Conservation (phyloP, 2,888 invertebrate genomes). For the Ariolimax columbianus region DNA sequence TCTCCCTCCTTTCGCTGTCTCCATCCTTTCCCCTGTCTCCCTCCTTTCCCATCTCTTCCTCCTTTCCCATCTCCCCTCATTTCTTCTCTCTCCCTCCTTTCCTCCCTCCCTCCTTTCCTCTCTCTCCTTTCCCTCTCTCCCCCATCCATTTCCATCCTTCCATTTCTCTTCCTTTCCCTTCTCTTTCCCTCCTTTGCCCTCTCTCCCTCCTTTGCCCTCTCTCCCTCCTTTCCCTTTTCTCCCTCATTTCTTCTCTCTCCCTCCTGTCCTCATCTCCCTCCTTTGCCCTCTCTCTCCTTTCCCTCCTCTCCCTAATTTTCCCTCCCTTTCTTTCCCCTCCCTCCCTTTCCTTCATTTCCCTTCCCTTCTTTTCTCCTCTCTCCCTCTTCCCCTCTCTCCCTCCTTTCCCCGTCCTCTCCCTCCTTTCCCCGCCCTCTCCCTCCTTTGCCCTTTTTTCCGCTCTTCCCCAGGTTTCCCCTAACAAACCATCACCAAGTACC, state of each 20-base stretch:
- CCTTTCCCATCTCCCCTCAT: not conserved
- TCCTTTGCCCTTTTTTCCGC: no score
- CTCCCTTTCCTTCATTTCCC: not conserved
- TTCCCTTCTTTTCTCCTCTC: not conserved
- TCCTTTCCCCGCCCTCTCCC: not conserved
- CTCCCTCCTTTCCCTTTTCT: not conserved
- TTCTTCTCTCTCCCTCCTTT: not conserved
- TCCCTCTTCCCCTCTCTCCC: not conserved
- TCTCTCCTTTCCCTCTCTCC: not conserved
- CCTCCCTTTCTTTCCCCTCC: not conserved
- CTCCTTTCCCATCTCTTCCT: slow-evolving; percentile 2
- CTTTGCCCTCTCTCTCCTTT: no score
- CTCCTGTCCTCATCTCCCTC: not conserved
- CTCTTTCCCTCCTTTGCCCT: not conserved
- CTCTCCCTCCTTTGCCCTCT: not conserved
- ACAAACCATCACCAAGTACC: not conserved
- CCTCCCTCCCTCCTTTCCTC: no score
- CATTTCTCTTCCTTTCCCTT: not conserved
- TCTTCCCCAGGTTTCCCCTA: not conserved
- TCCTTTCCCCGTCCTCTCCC: not conserved
- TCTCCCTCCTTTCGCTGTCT: not conserved
- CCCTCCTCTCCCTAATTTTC: no score
- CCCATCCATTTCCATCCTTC: not conserved
- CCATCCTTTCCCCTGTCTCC: not conserved
- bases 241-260: not conserved